Evolutionary conservation across 2,797 vertebrate species (phyloP).

Genomic region (Novumbra hubbsi): DNA sequence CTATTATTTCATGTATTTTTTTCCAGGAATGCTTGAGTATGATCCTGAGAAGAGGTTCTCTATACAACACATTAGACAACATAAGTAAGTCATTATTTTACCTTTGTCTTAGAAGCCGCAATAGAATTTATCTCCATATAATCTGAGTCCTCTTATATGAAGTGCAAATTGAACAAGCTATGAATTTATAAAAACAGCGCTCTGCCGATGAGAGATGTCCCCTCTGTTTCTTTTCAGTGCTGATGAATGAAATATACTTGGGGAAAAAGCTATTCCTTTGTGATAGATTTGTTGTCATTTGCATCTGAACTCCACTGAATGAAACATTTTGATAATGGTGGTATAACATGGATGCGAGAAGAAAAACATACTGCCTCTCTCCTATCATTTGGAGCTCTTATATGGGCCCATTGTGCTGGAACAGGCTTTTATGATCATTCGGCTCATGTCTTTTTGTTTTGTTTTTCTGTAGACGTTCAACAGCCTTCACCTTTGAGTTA

Average conservation of each 20-base stretch:
- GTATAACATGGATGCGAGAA: neutral
- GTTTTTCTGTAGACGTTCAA: neutral
- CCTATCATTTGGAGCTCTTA: neutral
- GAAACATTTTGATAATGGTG: neutral
- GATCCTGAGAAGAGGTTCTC: conserved; percentile 84
- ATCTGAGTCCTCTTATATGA: conserved; percentile 9
- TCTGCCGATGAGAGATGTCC: neutral
- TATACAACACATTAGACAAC: conserved; percentile 85
- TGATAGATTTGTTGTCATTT: conserved; percentile 19
- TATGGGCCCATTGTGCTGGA: neutral
- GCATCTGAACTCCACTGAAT: neutral
- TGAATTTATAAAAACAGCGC: conserved; percentile 13
- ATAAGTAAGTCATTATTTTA: conserved; percentile 69
- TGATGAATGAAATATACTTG: neutral
- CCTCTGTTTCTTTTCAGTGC: neutral
- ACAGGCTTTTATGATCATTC: conserved; percentile 12
- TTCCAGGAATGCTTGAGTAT: conserved; percentile 82
- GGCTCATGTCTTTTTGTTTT: conserved; percentile 2
- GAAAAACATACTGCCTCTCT: neutral
- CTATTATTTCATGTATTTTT: neutral
- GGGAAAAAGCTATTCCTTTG: conserved; percentile 13
- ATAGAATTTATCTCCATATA: conserved; percentile 8
- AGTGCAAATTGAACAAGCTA: conserved; percentile 24
- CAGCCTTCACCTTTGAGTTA: neutral
- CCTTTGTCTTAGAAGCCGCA: conserved; percentile 25